Base-by-base conservation (phyloP, 2,888 invertebrate species). In the Tenthredo notha region DNA sequence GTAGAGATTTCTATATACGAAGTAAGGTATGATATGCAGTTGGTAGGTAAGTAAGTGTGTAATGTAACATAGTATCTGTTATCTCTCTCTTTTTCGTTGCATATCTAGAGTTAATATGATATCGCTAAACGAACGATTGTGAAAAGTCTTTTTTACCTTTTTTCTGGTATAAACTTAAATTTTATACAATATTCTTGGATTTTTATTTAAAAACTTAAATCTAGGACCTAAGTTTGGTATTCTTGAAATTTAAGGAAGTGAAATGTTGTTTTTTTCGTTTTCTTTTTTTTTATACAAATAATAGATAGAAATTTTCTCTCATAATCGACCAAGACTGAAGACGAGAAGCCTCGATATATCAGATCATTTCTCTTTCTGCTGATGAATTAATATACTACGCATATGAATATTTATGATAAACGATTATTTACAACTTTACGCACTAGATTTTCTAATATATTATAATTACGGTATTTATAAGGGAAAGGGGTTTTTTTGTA, bases 11-110 rank as follows among this genome's bases (percentile, higher is more conserved):
- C 10, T 12, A 10, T 12, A 15, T 61, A 25, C 61, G 21, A 25
- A 25, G 25, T n/a, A 25, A 12, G 58, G n/a, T 58, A 21, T 33
- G 29, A 2, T 2, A 33, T 18, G 58, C n/a, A n/a, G 58, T 58
- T 6, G 58, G 58, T 58, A 58, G 58, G 47, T 47, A 58, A 61
- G 47, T 47, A 58, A 61, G 61, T 61, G 25, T 29, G 61, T 15
- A 61, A 61, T 54, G 54, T 54, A 54, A 54, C 54, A 54, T 54
- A n/a, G 54, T 54, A 54, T 54, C 54, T 54, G 40, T n/a, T n/a
- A n/a, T 43, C 72, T 43, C 72, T 43, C 40, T 74, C 54, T 54
- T n/a, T 54, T 6, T n/a, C 72, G 18, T 37, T 65, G 65, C n/a
- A 72, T 72, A 12, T 21, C 5, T n/a, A 4, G 0, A 54, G n/a